Evolutionary conservation across 2,113 vertebrate species (phyloP).

Genomic region (Pica pica): DNA sequence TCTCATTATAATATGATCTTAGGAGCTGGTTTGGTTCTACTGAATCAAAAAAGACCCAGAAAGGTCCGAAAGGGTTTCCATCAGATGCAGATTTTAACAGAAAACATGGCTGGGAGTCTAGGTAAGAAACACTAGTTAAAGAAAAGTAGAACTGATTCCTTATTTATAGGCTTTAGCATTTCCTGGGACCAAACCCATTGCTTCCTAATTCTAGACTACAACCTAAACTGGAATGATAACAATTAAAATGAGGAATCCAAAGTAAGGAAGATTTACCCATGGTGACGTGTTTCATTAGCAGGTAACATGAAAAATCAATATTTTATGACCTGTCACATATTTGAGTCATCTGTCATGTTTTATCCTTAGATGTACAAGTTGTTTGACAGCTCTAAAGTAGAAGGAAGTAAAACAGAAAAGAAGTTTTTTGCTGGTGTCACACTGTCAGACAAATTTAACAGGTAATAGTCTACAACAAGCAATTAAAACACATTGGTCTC

Average conservation of each 20-base stretch:
- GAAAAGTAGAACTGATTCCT: background rate
- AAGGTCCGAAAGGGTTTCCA: background rate
- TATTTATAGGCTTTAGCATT: background rate
- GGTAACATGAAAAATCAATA: slow-evolving; percentile 11
- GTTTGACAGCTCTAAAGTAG: slow-evolving; percentile 5
- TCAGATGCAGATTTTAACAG: background rate
- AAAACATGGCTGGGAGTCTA: background rate
- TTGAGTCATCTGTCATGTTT: slow-evolving; percentile 26
- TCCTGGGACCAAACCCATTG: background rate
- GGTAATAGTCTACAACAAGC: background rate
- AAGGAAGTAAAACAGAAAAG: slow-evolving; percentile 6
- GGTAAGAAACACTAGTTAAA: background rate
- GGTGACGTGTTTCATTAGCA: background rate
- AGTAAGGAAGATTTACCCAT: background rate
- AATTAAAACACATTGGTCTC: slow-evolving; percentile 41
- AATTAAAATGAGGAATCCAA: background rate
- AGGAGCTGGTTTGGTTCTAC: background rate
- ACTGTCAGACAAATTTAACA: slow-evolving; percentile 23
- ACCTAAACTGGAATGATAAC: background rate
- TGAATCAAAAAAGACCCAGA: background rate
- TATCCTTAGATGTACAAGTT: background rate
- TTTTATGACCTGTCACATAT: slow-evolving; percentile 36
- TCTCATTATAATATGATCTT: background rate
- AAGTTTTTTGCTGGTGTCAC: background rate
- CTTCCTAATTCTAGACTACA: background rate